Conservation (phyloP, 2,113 vertebrate species). For the Sprattus sprattus region DNA sequence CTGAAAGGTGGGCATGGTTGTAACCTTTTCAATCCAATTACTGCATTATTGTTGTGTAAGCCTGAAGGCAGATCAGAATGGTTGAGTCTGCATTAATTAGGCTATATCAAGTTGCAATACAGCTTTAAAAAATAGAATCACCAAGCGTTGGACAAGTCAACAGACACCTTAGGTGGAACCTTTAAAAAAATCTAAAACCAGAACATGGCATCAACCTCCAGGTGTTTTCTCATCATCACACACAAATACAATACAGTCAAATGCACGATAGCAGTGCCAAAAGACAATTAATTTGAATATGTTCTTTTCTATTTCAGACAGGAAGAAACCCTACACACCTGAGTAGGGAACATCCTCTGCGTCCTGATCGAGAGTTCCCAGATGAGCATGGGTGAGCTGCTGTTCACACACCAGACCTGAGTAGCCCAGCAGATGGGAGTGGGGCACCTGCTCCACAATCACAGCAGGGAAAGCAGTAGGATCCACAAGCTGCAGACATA, state of each 20-base stretch:
- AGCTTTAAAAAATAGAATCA: not conserved
- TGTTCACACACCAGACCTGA: slow-evolving; percentile 83
- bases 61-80: too few relatives aligned
- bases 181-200: not conserved
- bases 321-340: slow-evolving; percentile 25
- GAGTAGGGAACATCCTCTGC: slow-evolving; percentile 24
- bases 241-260: not conserved
- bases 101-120: too few relatives aligned
- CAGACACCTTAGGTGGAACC: not conserved
- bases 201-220: not conserved
- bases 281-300: not conserved
- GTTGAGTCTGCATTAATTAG: too few relatives aligned
- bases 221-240: not conserved
- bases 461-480: slow-evolving; percentile 87
- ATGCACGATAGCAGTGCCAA: not conserved
- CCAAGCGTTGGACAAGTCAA: not conserved
- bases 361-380: slow-evolving; percentile 55
- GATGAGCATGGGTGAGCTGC: slow-evolving; percentile 55
- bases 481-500: slow-evolving; percentile 72
- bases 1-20: not conserved
- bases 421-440: slow-evolving; percentile 83
- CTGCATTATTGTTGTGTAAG: not conserved
- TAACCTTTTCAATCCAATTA: not conserved
- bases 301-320: not conserved
- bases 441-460: slow-evolving; percentile 90